These are phyloP conservation scores for Tragelaphus imberbis DNA, from an alignment of 2,113 vertebrate species.

Conservation along the genomic window DNA sequence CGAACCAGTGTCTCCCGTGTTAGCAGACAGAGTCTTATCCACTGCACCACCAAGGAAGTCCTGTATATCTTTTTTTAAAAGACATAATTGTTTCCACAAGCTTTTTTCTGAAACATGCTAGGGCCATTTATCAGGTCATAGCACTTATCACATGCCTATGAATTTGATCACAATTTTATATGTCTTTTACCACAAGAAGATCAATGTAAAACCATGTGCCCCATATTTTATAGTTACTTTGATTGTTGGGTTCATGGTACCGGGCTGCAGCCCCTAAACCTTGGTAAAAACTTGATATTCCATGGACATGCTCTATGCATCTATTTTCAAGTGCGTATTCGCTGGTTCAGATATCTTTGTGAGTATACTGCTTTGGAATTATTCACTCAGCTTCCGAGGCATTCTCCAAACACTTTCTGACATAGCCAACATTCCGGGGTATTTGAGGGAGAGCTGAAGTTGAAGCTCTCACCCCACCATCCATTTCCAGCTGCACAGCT, in stretches of 20 bases:
- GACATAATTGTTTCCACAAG: not conserved
- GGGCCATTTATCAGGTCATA: not conserved
- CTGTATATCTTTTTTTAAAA: not conserved
- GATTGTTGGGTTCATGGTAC: not conserved
- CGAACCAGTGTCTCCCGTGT: not conserved
- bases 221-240: not conserved
- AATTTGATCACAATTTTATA: not conserved
- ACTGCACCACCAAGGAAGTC: not conserved
- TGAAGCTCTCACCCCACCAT: not conserved
- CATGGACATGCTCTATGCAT: not conserved
- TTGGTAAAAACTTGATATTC: not conserved
- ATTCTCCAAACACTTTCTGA: slow-evolving; percentile 33
- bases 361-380: not conserved
- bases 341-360: not conserved
- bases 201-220: not conserved
- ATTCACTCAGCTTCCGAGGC: not conserved
- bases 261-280: not conserved
- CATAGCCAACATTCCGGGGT: slow-evolving; percentile 30
- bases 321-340: not conserved
- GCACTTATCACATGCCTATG: not conserved
- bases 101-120: not conserved
- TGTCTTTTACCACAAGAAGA: not conserved
- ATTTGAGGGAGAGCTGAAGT: not conserved
- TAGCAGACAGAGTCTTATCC: not conserved
- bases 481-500: slow-evolving; percentile 60